phyloP scores from a whole-genome alignment of 2,888 invertebrate genomes.

The Myopa testacea region DNA sequence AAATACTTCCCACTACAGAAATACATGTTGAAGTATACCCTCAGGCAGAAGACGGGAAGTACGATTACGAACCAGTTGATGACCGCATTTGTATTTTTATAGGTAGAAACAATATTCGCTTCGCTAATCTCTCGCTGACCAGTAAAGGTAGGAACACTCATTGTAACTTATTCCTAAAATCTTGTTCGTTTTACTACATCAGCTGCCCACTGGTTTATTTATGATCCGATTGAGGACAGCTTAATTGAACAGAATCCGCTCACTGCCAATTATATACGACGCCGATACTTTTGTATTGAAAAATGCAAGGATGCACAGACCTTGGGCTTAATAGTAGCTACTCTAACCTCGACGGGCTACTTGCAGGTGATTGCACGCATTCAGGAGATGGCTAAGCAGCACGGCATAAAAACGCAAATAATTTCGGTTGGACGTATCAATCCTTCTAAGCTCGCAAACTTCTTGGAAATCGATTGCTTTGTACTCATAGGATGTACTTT shows the following conservation, averaged over 20 bases:
- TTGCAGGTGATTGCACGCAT: constrained; percentile 80
- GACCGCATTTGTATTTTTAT: constrained; percentile 76
- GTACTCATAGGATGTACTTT: constrained; percentile 93
- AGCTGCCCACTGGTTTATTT: constrained; percentile 73
- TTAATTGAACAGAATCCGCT: constrained; percentile 67
- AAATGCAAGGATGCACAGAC: constrained; percentile 90
- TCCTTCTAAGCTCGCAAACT: constrained; percentile 94
- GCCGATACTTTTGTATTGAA: constrained; percentile 87
- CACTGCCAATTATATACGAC: constrained; percentile 77
- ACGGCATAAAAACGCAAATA: constrained; percentile 89
- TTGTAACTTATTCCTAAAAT: background rate
- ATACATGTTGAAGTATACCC: constrained; percentile 57
- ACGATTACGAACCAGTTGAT: constrained; percentile 65
- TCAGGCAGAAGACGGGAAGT: constrained; percentile 50
- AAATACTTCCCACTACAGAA: constrained; percentile 50
- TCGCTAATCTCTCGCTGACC: constrained; percentile 74
- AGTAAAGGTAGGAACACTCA: constrained; percentile 66
- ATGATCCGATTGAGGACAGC: constrained; percentile 69
- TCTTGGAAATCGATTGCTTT: constrained; percentile 89
- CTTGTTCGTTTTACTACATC: background rate
- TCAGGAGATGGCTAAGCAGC: constrained; percentile 77
- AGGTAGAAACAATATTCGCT: constrained; percentile 75
- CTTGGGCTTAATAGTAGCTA: constrained; percentile 91
- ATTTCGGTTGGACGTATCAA: constrained; percentile 95
- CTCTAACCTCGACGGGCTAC: constrained; percentile 85